Evolutionary conservation across 1,140 invertebrate genomes (phyloP).

Genomic region (Neuroterus valhalla): DNA sequence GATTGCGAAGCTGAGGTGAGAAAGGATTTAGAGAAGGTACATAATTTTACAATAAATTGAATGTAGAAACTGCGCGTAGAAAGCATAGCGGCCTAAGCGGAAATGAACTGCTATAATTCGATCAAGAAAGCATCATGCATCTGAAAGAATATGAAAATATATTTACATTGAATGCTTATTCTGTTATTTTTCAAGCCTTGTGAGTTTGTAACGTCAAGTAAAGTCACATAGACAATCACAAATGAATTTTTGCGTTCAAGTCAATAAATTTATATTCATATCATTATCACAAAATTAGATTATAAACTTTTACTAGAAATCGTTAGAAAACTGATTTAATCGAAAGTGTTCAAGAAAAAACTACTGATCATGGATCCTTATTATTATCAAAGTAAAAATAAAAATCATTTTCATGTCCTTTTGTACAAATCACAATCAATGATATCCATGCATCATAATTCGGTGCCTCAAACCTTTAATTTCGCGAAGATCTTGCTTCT

Average conservation of each 20-base stretch:
- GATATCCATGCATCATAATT: conserved; percentile 56
- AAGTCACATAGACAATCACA: not conserved
- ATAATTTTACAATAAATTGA: conserved; percentile 38
- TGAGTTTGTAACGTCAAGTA: not conserved
- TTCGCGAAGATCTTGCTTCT: conserved; percentile 70
- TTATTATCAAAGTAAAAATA: conserved; percentile 32
- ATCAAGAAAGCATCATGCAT: conserved; percentile 73
- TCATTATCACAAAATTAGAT: not conserved
- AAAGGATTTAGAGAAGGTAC: conserved; percentile 39
- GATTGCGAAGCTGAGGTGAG: conserved; percentile 49
- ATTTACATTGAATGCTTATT: conserved; percentile 52
- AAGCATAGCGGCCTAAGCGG: conserved; percentile 74
- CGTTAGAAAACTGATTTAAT: too few relatives aligned
- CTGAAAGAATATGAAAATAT: conserved; percentile 71
- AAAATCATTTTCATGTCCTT: conserved; percentile 9
- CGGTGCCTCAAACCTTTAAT: conserved; percentile 71
- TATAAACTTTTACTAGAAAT: too few relatives aligned
- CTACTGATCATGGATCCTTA: conserved; percentile 6
- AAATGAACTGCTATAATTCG: conserved; percentile 66
- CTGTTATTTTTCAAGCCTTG: not conserved
- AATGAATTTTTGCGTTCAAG: not conserved
- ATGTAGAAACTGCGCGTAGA: conserved; percentile 60
- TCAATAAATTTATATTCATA: conserved; percentile 25
- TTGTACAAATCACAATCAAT: conserved; percentile 4
- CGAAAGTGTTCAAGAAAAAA: not conserved